Conservation (phyloP, 2,888 invertebrate species). For the Drosophila neotestacea region DNA sequence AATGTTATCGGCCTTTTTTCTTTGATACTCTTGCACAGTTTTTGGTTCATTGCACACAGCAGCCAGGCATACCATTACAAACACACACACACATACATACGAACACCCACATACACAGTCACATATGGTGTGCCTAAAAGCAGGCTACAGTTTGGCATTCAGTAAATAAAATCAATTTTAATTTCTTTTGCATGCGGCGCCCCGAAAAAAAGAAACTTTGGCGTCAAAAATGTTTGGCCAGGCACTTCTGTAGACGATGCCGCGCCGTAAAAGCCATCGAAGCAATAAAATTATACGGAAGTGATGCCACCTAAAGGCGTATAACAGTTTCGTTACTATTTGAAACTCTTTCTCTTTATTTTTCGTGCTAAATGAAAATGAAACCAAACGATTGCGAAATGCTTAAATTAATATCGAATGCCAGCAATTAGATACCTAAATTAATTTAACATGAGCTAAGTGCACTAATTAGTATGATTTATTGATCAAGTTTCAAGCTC, state of each 20-base stretch:
- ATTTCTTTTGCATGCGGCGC: conserved; percentile 49
- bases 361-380: conserved; percentile 15
- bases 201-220: conserved; percentile 30
- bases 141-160: conserved; percentile 16
- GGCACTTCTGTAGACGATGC: conserved; percentile 52
- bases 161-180: conserved; percentile 68
- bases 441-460: conserved; percentile 48
- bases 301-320: conserved; percentile 35
- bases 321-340: conserved; percentile 51
- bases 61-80: neutral
- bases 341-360: conserved; percentile 7
- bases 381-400: conserved; percentile 22
- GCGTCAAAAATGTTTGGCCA: conserved; percentile 46
- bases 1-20: conserved; percentile 8
- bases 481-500: conserved; percentile 51
- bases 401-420: conserved; percentile 14
- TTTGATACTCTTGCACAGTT: conserved; percentile 20
- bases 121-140: conserved; percentile 11
- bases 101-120: conserved; percentile 1
- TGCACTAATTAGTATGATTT: conserved; percentile 64
- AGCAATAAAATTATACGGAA: conserved; percentile 51
- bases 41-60: conserved; percentile 42
- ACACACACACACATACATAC: neutral
- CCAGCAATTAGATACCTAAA: conserved; percentile 30
- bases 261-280: conserved; percentile 36